Percentiles rank a stretch among this genome's conserved stretches.
Conservation (phyloP, 2,113 vertebrate species). For the Etia nguti region DNA sequence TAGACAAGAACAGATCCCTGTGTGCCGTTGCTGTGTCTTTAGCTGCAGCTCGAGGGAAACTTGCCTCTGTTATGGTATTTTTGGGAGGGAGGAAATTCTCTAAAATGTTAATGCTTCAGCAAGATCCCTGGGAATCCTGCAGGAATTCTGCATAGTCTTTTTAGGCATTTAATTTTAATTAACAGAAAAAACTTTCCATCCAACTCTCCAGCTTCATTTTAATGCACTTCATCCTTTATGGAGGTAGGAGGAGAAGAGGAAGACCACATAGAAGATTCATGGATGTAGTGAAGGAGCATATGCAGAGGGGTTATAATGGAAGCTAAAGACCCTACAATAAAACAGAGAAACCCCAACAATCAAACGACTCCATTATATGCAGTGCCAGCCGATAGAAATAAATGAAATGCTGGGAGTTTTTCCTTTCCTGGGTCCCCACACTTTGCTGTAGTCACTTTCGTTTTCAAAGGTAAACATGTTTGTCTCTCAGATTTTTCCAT, state of each 20-base stretch:
- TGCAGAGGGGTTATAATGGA: neutral
- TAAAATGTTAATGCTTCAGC: neutral
- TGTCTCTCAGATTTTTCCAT: neutral
- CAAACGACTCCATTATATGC: neutral
- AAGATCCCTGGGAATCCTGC: neutral
- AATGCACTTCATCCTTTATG: neutral
- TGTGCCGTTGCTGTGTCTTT: neutral
- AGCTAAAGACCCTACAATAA: neutral
- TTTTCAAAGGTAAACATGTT: neutral
- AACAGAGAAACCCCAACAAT: neutral
- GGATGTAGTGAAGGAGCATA: neutral
- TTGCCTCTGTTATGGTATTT: neutral
- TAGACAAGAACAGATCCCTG: slow-evolving; percentile 23
- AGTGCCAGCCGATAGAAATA: neutral
- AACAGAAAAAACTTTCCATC: neutral
- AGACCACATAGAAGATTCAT: neutral
- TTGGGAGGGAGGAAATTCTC: neutral
- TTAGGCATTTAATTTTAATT: neutral
- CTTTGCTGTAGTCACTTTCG: neutral
- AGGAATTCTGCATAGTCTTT: neutral
- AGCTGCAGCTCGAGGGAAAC: slow-evolving; percentile 6
- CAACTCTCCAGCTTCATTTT: neutral
- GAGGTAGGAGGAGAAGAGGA: neutral
- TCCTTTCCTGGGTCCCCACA: neutral
- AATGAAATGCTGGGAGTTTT: neutral